Evolutionary conservation across 2,888 invertebrate species (phyloP).

Genomic region (Athripsodes cinereus): DNA sequence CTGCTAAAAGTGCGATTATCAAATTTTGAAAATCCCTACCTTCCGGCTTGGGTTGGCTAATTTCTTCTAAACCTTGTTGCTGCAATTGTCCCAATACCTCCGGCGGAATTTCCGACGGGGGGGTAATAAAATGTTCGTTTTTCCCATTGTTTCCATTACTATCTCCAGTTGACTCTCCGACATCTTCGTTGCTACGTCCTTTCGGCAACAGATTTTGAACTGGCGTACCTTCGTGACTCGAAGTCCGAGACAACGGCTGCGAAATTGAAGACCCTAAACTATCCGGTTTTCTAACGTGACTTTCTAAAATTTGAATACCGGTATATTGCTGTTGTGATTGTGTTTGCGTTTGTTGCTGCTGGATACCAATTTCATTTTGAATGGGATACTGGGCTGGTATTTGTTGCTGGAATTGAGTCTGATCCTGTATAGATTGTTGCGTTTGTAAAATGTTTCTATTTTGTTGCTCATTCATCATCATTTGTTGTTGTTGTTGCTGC

Average conservation of each 20-base stretch:
- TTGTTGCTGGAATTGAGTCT: slow-evolving; percentile 13
- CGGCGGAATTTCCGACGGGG: slow-evolving; percentile 43
- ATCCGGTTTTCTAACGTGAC: slow-evolving; percentile 18
- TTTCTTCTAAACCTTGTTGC: neutral
- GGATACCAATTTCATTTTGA: slow-evolving; percentile 5
- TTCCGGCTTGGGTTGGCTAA: slow-evolving; percentile 9
- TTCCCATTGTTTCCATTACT: neutral
- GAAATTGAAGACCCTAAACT: slow-evolving; percentile 24
- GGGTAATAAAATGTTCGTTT: slow-evolving; percentile 45
- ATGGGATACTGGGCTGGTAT: slow-evolving; percentile 1
- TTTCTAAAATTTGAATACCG: slow-evolving; percentile 2
- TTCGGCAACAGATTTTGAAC: slow-evolving; percentile 35
- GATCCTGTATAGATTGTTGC: slow-evolving; percentile 29
- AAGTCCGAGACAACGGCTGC: slow-evolving; percentile 46
- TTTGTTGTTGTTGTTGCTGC: slow-evolving; percentile 32
- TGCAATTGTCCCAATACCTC: slow-evolving; percentile 29
- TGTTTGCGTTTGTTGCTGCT: slow-evolving; percentile 13
- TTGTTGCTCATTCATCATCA: neutral
- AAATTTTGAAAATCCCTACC: too few relatives aligned
- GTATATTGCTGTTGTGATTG: neutral
- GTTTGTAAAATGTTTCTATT: slow-evolving; percentile 12
- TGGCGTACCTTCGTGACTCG: slow-evolving; percentile 50
- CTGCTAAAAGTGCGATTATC: too few relatives aligned
- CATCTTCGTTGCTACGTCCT: slow-evolving; percentile 10
- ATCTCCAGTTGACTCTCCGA: slow-evolving; percentile 10